phyloP scores from a whole-genome alignment of 2,113 vertebrate species.

The Erythrocercus mccallii region DNA sequence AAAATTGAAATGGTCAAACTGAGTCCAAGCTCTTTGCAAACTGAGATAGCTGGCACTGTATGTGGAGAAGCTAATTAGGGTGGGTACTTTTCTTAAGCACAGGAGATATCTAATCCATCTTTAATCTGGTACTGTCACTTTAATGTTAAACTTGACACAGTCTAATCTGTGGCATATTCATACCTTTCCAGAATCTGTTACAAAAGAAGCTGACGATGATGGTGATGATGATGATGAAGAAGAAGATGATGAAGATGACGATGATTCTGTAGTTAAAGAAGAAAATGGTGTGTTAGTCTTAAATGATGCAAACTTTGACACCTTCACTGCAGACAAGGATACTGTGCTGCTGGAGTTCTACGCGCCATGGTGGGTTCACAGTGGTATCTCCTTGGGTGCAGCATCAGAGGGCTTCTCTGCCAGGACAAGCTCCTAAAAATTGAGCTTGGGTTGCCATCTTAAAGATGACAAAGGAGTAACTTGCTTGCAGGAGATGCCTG shows the following conservation, averaged over 20 bases:
- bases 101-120: background rate
- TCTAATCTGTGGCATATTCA: background rate
- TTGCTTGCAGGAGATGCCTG: background rate
- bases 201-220: slow-evolving; percentile 36
- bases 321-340: slow-evolving; percentile 88
- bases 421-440: background rate
- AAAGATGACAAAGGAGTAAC: background rate
- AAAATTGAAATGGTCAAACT: background rate
- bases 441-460: background rate
- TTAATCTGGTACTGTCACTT: background rate
- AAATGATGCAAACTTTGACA: slow-evolving; percentile 87
- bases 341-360: slow-evolving; percentile 94
- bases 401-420: background rate
- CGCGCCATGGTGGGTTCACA: slow-evolving; percentile 85
- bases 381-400: accelerated
- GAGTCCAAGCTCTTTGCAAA: background rate
- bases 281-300: slow-evolving; percentile 90
- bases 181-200: slow-evolving; percentile 40
- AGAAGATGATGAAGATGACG: slow-evolving; percentile 59
- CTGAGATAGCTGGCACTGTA: too few relatives aligned
- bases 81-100: background rate
- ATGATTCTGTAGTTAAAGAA: slow-evolving; percentile 86
- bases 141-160: background rate
- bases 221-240: slow-evolving; percentile 67
- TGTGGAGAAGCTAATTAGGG: background rate